Base-by-base conservation (phyloP, 2,888 invertebrate species). In the Thereva nobilitata region DNA sequence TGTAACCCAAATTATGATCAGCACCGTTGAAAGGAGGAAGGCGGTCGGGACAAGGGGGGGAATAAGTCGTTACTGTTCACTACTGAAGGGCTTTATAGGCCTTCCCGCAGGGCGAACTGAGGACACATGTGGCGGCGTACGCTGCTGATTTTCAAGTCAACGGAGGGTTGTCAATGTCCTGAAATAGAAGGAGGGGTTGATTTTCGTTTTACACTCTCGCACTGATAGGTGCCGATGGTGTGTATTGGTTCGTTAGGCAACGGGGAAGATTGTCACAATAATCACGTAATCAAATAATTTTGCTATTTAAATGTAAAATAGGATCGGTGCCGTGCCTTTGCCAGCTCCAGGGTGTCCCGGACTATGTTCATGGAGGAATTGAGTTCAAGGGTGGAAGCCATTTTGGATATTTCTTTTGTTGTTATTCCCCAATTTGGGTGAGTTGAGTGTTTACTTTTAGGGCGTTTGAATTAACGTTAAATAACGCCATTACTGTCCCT, bases 271-370 rank as follows among this genome's bases (percentile, higher is more conserved):
- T 63, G 53, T 59, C 38, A 63, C 61, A 49, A 37, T 67, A 66
- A 64, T 67, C 61, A 65, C 52, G 47, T 69, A 69, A 69, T 69
- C 69, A 65, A 69, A 69, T 69, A 69, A 69, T 69, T 69, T 69
- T 67, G 67, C 63, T 55, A 69, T 69, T 69, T 69, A 69, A 54
- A 65, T 69, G 69, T 63, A 64, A 67, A 69, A 69, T 56, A 61
- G 54, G 56, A 66, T 65, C 50, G 7, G 49, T 6, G 8, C 2
- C 9, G 9, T 40, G 49, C 12, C 45, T 44, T 23, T 2, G 50
- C 50, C 35, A 35, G 34, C 35, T 34, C 44, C 42, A 44, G 10
- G 23, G 37, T 12, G 49, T n/a, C 49, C n/a, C 35, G 37, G 45
- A 9, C 45, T 34, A 8, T 8, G n/a, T 34, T 35, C 38, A 63